Base-by-base conservation (phyloP, 1,140 invertebrate genomes). In the Papilio xuthus region DNA sequence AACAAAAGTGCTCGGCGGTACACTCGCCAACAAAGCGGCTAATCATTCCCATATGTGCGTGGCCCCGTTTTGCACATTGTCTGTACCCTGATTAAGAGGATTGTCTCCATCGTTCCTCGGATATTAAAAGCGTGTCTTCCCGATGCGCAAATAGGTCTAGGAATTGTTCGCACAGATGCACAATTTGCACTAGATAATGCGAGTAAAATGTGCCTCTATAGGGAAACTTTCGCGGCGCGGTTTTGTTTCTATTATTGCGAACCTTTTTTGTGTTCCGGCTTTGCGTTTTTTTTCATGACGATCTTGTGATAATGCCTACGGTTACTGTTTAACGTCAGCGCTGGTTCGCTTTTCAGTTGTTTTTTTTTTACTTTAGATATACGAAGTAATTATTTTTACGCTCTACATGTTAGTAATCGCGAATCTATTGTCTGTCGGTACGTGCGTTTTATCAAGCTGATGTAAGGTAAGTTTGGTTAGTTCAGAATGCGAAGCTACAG, bases 61-160 rank as follows among this genome's bases (percentile, higher is more conserved):
- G 92, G 90, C 92, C 92, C 84, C 86, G 87, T 93, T 93, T 89
- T 88, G 83, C 81, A 89, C 91, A 93, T 90, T 93, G 92, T 93
- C 91, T 92, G 88, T 82, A 69, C 85, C 81, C 84, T 93, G 92
- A 93, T 93, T 93, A 93, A 93, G 92, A 93, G 91, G 90, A 93
- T 93, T 93, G 92, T 93, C 91, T 92, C 90, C 88, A 86, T 81
- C 86, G 82, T 88, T 90, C 88, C 92, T 92, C 88, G 84, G 89
- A 90, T 93, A 93, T 93, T 93, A 92, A 92, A 93, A 92, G 88
- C 88, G 82, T 88, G 85, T 91, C 89, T 91, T 92, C 85, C 84
- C 85, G 83, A 89, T 90, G 88, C 85, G 83, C 82, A 81, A 81
- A 81, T 79, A 79, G 80, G 85, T 83, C 84, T 85, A 88, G 84